Evolutionary conservation across 1,140 invertebrate genomes (phyloP), one percentile per base, ranked within the genome.

Genomic region (Meloidogyne floridensis): DNA sequence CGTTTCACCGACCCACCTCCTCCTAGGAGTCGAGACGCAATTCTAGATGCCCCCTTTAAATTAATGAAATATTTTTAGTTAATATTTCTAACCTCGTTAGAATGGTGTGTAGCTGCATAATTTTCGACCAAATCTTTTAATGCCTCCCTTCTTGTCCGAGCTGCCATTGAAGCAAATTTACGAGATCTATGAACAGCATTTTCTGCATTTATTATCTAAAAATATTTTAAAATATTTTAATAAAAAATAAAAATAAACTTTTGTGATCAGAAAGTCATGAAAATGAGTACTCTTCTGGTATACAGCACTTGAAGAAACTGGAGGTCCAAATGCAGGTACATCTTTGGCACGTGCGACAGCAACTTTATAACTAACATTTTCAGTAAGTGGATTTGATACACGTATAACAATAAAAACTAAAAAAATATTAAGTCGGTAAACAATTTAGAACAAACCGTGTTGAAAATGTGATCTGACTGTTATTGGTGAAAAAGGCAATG

Each of bases 151-250:
- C 96, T 92, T 18, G 97, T 98, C 88, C 97, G 92, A 9, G 95
- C 95, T 4, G 96, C 96, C 96, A 98, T 98, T 5, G 95, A 96
- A 73, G 94, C 94, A 91, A 98, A 98, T 91, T 98, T 98, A 87
- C 97, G 95, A 10, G 95, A 96, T 82, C 79, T 53, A 72, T 83
- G 82, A 11, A 95, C 96, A 15, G 96, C 96, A 92, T 98, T 98
- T 91, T 98, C 96, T 32, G 95, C 96, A 92, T 98, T 98, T 72
- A 98, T 96, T 32, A 97, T 94, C 92, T 72, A 59, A 90, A 80
- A 42, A 15, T 5, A 6, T n/a, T 65, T 15, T 75, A 75, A 53
- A n/a, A 70, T 4, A 47, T 43, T 15, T 54, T 74, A 20, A 11
- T 7, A 72, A 73, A 73, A 20, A 20, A 42, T 5, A 8, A 86